Base-by-base conservation (phyloP, 2,888 invertebrate genomes). In the Chouioia cunea region DNA sequence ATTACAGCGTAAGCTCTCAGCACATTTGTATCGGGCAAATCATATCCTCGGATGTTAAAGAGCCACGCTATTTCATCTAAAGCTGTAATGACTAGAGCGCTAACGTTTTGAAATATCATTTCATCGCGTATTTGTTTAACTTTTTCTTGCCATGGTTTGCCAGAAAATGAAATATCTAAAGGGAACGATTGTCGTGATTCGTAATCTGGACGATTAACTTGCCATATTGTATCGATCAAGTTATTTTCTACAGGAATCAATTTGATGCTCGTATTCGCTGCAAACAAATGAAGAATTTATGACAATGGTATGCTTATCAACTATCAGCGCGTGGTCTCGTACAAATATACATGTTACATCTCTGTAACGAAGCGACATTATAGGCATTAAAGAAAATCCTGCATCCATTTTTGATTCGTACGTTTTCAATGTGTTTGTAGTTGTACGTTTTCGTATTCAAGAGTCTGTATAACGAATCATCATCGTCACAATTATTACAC, bases 11-110 rank as follows among this genome's bases (percentile, higher is more conserved):
- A 95, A 50, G 93, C 91, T 80, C 92, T 91, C 10, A 95, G 87
- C 18, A 94, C 91, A 0, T 97, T 96, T 0, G 93, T 93, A 82
- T 91, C 92, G 0, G 93, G 92, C 74, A 95, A 88, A 86, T 97
- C 97, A 68, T 90, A 87, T 0, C 95, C 96, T n/a, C 97, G 89
- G 18, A 97, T 90, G 83, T 97, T 97, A 46, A 96, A 87, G 44
- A 97, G 86, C 93, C 96, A 97, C 0, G 96, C 94, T 54, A 93
- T 91, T 85, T 97, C 96, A 78, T 96, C 95, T 65, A 97, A 85
- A 0, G 95, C 93, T 0, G 96, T 95, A 15, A 97, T 88, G 36
- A 97, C 89, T 88, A 96, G 91, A 0, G 94, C 94, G 77, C 93
- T 92, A 0, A 90, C 92, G 0, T 88, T 88, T n/a, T 88, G 84